Base-by-base conservation (phyloP, 64 coral and sea anemone species). In the Acropora yongei region DNA sequence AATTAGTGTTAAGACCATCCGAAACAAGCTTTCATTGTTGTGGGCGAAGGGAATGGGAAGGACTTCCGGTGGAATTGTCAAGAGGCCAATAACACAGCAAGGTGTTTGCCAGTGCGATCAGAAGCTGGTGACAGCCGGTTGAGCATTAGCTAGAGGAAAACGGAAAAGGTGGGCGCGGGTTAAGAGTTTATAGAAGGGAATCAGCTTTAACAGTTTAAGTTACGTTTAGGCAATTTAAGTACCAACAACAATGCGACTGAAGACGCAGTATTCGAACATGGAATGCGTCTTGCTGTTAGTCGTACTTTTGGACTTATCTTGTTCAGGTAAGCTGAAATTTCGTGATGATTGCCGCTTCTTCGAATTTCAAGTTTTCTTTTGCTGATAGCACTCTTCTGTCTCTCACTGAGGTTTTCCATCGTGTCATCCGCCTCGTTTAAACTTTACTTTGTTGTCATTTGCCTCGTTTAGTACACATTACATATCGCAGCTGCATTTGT, bases 321-420 rank as follows among this genome's bases (percentile, higher is more conserved):
- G 65, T 72, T 39, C 72, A 71, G 82, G 82, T 85, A 85, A 85
- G 82, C 43, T 71, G 1, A 39, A 39, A 44, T 47, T 84, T 42
- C 42, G 58, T 43, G 12, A 49, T 39, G 57, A 20, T 6, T 81
- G 68, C 17, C 68, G 13, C 8, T 41, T 81, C 53, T 6, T 60
- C 11, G 3, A 2, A 58, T 81, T 60, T 43, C 9, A 19, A 57
- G 6, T 12, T 9, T 39, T 47, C 13, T 85, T 71, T 41, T 48
- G 82, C 44, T 8, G 82, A 71, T 71, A 48, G 16, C 44, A 30
- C 16, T 44, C 40, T 57, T 44, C 41, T 13, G 2, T 42, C 12
- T 40, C 20, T 12, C 8, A 41, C 0, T 20, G 42, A 81, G 5
- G 2, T 49, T 14, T n/a, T 20, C 5, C 4, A 1, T 2, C 8